A percentile compares a stretch with the other conserved stretches of the same genome.
These are phyloP conservation scores for Stenodera caucasica DNA, from an alignment of 2,888 invertebrate genomes.

Conservation along the genomic window DNA sequence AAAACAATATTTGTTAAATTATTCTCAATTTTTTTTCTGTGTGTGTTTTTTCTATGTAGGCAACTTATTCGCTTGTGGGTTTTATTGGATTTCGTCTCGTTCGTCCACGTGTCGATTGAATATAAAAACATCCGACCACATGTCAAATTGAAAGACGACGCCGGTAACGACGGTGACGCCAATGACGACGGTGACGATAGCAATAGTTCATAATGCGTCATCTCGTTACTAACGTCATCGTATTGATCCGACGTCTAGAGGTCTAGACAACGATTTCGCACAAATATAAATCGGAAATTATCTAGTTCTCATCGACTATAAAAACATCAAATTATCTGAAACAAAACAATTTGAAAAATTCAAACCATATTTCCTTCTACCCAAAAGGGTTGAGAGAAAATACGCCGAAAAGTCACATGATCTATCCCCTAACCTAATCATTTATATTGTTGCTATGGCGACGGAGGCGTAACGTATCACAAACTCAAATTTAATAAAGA, in stretches of 20 bases:
- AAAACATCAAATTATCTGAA: slow-evolving; percentile 37
- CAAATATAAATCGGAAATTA: slow-evolving; percentile 51
- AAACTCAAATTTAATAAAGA: no score
- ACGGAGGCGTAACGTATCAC: no score
- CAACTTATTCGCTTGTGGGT: no score
- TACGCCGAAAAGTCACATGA: no score
- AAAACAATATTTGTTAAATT: no score
- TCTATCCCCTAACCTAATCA: no score
- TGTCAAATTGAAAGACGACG: slow-evolving; percentile 23
- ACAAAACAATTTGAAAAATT: no score
- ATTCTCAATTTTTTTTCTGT: no score
- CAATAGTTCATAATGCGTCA: slow-evolving; percentile 28
- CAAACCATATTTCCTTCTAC: no score
- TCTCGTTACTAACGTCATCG: slow-evolving; percentile 31
- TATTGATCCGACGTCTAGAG: slow-evolving; percentile 43
- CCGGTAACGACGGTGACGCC: not conserved
- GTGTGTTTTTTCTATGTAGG: not conserved
- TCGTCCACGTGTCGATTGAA: slow-evolving; percentile 22
- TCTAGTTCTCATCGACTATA: slow-evolving; percentile 43
- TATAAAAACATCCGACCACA: slow-evolving; percentile 16
- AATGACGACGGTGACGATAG: slow-evolving; percentile 1
- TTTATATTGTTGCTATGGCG: no score
- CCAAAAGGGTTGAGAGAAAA: no score
- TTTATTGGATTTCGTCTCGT: not conserved
- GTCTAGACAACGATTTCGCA: slow-evolving; percentile 24